Conservation (phyloP, 1,140 invertebrate species). For the Drosophila bocki region DNA sequence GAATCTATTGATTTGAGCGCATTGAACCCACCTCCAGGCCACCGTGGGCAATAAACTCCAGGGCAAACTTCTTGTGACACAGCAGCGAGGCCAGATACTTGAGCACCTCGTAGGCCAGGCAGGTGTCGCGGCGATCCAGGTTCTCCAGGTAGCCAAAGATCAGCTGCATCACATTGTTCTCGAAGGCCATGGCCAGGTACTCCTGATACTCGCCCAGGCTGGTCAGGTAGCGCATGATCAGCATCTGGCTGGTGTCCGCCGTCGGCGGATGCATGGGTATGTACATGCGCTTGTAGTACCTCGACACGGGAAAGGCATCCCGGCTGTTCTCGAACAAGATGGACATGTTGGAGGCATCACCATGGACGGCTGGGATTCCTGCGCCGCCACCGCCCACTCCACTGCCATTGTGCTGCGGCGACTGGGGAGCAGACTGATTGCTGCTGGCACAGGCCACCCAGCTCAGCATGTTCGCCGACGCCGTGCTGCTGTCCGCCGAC, state of each 20-base stretch:
- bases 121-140: slow-evolving; percentile 93
- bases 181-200: slow-evolving; percentile 96
- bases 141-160: slow-evolving; percentile 97
- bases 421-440: slow-evolving; percentile 65
- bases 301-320: slow-evolving; percentile 66
- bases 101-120: slow-evolving; percentile 97
- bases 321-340: slow-evolving; percentile 80
- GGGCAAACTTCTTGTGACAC: slow-evolving; percentile 98
- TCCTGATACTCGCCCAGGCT: slow-evolving; percentile 99
- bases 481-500: slow-evolving; percentile 33
- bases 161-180: slow-evolving; percentile 94
- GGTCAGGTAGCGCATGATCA: slow-evolving; percentile 96
- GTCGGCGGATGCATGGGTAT: slow-evolving; percentile 95
- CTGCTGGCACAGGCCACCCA: slow-evolving; percentile 70
- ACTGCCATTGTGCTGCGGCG: slow-evolving; percentile 63
- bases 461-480: slow-evolving; percentile 49
- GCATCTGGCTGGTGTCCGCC: slow-evolving; percentile 93
- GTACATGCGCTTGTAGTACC: slow-evolving; percentile 83
- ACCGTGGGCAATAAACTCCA: slow-evolving; percentile 95
- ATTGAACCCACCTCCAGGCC: slow-evolving; percentile 89
- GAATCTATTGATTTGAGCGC: no score
- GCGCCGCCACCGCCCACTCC: not conserved
- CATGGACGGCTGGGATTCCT: slow-evolving; percentile 12
- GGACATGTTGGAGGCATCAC: slow-evolving; percentile 73
- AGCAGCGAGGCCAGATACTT: slow-evolving; percentile 96